These are phyloP conservation scores for Gopherus flavomarginatus DNA, from an alignment of 2,113 vertebrate genomes.

Conservation along the genomic window DNA sequence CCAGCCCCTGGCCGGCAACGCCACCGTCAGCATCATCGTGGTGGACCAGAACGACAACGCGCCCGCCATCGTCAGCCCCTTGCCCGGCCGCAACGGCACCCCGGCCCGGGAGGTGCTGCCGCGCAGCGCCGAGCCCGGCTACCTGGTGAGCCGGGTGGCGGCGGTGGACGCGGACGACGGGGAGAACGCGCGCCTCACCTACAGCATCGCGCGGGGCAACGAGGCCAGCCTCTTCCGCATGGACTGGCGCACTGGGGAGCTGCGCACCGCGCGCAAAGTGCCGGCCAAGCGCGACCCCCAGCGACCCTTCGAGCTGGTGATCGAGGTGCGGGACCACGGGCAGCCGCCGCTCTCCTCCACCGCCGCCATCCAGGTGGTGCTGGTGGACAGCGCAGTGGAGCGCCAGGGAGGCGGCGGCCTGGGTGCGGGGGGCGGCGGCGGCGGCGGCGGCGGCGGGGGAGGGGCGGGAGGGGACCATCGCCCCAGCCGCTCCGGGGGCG, in stretches of 20 bases:
- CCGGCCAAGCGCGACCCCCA: slow-evolving; percentile 90
- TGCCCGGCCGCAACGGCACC: slow-evolving; percentile 91
- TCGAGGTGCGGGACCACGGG: slow-evolving; percentile 95
- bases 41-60: slow-evolving; percentile 97
- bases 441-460: background rate
- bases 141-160: slow-evolving; percentile 92
- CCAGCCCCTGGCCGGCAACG: slow-evolving; percentile 88
- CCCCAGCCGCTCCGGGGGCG: slow-evolving; percentile 83
- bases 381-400: slow-evolving; percentile 90
- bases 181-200: slow-evolving; percentile 94
- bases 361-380: slow-evolving; percentile 86
- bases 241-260: slow-evolving; percentile 96
- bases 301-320: slow-evolving; percentile 91
- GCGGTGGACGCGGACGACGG: slow-evolving; percentile 96
- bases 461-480: slow-evolving; percentile 75
- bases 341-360: slow-evolving; percentile 96
- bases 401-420: slow-evolving; percentile 61
- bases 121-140: slow-evolving; percentile 92
- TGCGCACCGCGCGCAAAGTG: slow-evolving; percentile 89
- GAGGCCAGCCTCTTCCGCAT: slow-evolving; percentile 94
- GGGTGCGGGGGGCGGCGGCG: slow-evolving; percentile 54
- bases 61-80: slow-evolving; percentile 89
- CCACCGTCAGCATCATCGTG: slow-evolving; percentile 91
- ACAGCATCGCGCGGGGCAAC: slow-evolving; percentile 93
- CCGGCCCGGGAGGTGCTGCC: slow-evolving; percentile 90